Conservation (phyloP, 2,888 invertebrate species). For the Geotrupes spiniger region DNA sequence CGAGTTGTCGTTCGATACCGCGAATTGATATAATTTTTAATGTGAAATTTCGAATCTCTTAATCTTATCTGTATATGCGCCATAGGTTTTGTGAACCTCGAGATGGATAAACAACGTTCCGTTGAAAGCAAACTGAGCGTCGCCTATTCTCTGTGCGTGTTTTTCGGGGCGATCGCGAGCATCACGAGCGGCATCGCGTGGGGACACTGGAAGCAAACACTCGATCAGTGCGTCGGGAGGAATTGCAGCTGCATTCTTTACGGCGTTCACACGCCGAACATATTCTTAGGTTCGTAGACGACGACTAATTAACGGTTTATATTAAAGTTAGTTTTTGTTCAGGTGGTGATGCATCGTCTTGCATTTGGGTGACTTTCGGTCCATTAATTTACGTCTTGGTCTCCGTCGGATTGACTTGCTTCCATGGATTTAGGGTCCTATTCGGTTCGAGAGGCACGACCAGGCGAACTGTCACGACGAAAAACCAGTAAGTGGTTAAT, state of each 20-base stretch:
- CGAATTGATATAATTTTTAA: too few relatives aligned
- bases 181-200: conserved; percentile 62
- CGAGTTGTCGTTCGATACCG: too few relatives aligned
- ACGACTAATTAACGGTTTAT: conserved; percentile 19
- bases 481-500: conserved; percentile 46
- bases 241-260: conserved; percentile 70
- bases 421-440: conserved; percentile 65
- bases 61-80: too few relatives aligned
- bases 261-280: conserved; percentile 59
- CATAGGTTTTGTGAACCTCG: not conserved
- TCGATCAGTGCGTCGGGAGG: conserved; percentile 63
- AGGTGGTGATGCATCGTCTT: conserved; percentile 64
- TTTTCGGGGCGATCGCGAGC: conserved; percentile 40
- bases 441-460: conserved; percentile 41
- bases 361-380: conserved; percentile 67
- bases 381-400: conserved; percentile 63
- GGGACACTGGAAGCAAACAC: conserved; percentile 66
- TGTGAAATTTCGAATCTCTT: too few relatives aligned
- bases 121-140: conserved; percentile 42
- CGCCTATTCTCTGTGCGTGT: conserved; percentile 38
- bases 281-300: conserved; percentile 59
- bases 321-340: conserved; percentile 28
- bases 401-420: conserved; percentile 61
- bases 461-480: conserved; percentile 43
- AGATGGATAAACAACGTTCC: conserved; percentile 32